Evolutionary conservation across 2,797 vertebrate species (phyloP).

Genomic region (Perodicticus potto): DNA sequence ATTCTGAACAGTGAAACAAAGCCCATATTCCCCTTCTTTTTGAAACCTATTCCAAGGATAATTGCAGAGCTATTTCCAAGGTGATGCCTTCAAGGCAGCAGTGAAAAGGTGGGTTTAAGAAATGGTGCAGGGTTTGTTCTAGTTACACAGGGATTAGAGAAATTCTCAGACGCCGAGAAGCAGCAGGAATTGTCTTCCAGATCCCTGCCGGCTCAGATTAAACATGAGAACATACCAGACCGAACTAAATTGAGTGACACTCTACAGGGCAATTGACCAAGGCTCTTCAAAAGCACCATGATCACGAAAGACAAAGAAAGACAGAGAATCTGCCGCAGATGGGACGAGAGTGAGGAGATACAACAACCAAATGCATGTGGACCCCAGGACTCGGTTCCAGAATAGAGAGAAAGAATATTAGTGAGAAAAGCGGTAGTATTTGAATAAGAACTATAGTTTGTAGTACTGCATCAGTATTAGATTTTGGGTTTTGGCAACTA

Average conservation of each 20-base stretch:
- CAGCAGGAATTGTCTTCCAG: background rate
- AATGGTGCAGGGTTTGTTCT: background rate
- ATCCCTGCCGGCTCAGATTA: background rate
- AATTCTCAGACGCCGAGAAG: background rate
- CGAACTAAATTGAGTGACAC: background rate
- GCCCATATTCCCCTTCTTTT: slow-evolving; percentile 75
- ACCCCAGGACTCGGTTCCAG: background rate
- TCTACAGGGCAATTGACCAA: background rate
- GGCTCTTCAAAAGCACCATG: background rate
- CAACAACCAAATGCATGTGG: background rate
- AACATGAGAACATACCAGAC: background rate
- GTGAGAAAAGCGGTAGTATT: background rate
- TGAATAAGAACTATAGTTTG: background rate
- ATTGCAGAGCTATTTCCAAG: slow-evolving; percentile 45
- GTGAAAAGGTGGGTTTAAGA: slow-evolving; percentile 41
- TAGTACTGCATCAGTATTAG: background rate
- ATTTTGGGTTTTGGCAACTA: background rate
- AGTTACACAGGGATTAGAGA: background rate
- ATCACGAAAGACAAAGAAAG: background rate
- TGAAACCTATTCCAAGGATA: slow-evolving; percentile 74
- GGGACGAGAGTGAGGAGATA: background rate
- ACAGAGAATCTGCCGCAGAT: background rate
- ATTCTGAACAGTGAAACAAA: slow-evolving; percentile 68
- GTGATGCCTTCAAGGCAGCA: slow-evolving; percentile 58
- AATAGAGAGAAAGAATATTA: background rate